These are phyloP conservation scores for Corythornis vintsioides DNA, from an alignment of 2,113 vertebrate species.

Conservation along the genomic window DNA sequence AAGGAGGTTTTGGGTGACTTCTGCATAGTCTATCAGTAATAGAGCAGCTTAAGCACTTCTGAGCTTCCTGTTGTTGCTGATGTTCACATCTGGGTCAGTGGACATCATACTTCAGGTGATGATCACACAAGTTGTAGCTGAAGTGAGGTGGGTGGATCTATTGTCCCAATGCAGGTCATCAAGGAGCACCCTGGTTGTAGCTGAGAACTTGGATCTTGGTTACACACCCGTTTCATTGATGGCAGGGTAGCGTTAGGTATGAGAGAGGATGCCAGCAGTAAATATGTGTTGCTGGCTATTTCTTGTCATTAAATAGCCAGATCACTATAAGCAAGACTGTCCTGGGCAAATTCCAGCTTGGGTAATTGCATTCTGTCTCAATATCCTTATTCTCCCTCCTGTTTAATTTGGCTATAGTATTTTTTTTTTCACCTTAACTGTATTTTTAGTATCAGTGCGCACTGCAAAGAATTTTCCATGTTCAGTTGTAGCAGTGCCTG, in stretches of 20 bases:
- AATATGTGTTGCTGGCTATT: background rate
- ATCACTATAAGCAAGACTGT: background rate
- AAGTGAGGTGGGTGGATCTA: background rate
- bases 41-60: background rate
- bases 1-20: conserved; percentile 10
- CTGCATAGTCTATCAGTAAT: background rate
- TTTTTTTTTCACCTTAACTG: conserved; percentile 52
- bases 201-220: background rate
- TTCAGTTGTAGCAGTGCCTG: background rate
- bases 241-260: background rate
- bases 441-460: conserved; percentile 6
- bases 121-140: background rate
- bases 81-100: conserved; percentile 7
- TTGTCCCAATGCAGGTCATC: background rate
- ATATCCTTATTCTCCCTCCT: background rate
- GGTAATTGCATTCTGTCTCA: conserved; percentile 35
- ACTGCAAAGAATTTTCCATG: conserved; percentile 25
- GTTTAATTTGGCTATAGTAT: conserved; percentile 2
- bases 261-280: conserved; percentile 1
- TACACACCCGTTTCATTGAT: conserved; percentile 16
- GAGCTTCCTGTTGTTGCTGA: conserved; percentile 28
- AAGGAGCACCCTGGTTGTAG: background rate
- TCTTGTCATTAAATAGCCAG: conserved; percentile 37
- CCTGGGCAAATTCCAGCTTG: conserved; percentile 37
- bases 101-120: background rate